Evolutionary conservation across 2,797 vertebrate genomes (phyloP).

Genomic region (Streptopelia turtur): DNA sequence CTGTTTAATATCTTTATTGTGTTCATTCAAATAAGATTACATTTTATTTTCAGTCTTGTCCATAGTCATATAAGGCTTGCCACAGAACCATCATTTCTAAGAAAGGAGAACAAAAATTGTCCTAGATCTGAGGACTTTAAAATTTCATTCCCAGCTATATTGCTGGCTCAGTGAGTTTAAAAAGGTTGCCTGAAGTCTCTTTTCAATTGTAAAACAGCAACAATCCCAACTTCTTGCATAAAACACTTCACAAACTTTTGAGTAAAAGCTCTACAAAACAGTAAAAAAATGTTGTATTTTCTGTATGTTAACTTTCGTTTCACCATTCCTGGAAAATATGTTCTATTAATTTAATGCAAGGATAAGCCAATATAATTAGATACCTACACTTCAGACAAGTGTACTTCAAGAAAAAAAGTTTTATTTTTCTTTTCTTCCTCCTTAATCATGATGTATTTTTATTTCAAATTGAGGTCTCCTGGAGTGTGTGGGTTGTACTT

Average conservation of each 20-base stretch:
- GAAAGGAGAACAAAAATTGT: not conserved
- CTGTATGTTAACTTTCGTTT: not conserved
- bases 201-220: not conserved
- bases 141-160: not conserved
- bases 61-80: not conserved
- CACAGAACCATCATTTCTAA: not conserved
- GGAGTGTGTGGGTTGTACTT: not conserved
- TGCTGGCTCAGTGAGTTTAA: not conserved
- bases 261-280: not conserved
- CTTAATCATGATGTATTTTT: not conserved
- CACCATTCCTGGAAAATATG: not conserved
- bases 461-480: not conserved
- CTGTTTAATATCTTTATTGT: not conserved
- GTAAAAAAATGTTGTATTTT: not conserved
- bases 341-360: not conserved
- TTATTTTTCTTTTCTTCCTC: not conserved
- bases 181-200: not conserved
- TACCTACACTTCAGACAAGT: not conserved
- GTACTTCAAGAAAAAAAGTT: not conserved
- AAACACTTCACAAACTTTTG: not conserved
- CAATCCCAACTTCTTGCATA: not conserved
- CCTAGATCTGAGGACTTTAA: not conserved
- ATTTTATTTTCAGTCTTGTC: not conserved
- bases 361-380: not conserved
- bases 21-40: not conserved